These are phyloP conservation scores for Papilio protenor DNA, from an alignment of 2,888 invertebrate genomes.

Conservation along the genomic window DNA sequence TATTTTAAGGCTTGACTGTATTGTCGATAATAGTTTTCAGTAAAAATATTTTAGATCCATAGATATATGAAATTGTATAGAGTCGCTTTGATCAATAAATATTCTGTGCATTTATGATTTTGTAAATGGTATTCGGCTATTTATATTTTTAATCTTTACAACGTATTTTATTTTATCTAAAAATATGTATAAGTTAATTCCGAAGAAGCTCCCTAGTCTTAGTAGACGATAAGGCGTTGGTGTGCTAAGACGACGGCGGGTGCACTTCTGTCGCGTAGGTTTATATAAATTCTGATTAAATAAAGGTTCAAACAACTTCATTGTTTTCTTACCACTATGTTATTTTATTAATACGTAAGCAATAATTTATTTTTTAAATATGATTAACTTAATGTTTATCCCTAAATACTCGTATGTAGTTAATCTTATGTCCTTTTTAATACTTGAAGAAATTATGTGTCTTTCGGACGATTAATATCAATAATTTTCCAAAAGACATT, in stretches of 20 bases:
- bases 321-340: not conserved
- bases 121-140: not conserved
- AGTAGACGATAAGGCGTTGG: not conserved
- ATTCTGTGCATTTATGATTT: not conserved
- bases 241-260: not conserved
- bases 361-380: no score
- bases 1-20: no score
- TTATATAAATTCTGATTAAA: slow-evolving; percentile 12
- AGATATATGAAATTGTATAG: not conserved
- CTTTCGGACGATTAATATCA: no score
- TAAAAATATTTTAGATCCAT: not conserved
- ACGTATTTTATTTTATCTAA: not conserved
- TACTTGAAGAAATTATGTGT: no score
- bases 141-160: not conserved
- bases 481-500: no score
- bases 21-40: not conserved
- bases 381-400: no score
- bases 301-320: slow-evolving; percentile 1
- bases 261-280: not conserved
- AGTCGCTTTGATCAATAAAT: not conserved
- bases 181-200: not conserved
- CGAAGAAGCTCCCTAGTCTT: not conserved
- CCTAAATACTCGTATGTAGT: no score
- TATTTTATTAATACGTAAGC: not conserved
- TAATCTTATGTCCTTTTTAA: no score